phyloP scores from a whole-genome alignment of 2,888 invertebrate species.

The Drosophila maculinotata region DNA sequence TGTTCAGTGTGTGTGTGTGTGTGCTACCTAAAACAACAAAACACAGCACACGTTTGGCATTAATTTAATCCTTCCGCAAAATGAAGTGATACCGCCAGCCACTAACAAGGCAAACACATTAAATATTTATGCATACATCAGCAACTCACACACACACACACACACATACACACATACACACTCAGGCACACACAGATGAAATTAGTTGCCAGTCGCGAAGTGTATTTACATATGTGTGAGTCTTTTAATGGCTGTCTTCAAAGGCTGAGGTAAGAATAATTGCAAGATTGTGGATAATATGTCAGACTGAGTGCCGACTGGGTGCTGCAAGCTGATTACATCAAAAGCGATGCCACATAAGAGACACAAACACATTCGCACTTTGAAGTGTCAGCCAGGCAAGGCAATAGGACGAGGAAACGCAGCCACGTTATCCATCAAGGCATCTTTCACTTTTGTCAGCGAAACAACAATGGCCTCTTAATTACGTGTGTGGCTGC shows the following conservation, averaged over 20 bases:
- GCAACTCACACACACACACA: slow-evolving; percentile 35
- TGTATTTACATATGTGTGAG: slow-evolving; percentile 49
- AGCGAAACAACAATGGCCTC: slow-evolving; percentile 84
- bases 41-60: slow-evolving; percentile 75
- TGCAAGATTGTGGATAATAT: slow-evolving; percentile 81
- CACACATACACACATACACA: slow-evolving; percentile 37
- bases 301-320: slow-evolving; percentile 62
- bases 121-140: slow-evolving; percentile 68
- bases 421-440: slow-evolving; percentile 79
- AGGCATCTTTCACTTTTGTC: slow-evolving; percentile 84
- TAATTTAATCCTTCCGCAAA: slow-evolving; percentile 83
- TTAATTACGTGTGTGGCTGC: slow-evolving; percentile 79
- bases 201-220: slow-evolving; percentile 50
- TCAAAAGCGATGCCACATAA: slow-evolving; percentile 52
- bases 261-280: slow-evolving; percentile 82
- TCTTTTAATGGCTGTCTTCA: slow-evolving; percentile 75
- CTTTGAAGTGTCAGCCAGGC: slow-evolving; percentile 84
- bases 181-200: slow-evolving; percentile 37
- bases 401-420: slow-evolving; percentile 64
- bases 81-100: slow-evolving; percentile 83
- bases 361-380: slow-evolving; percentile 43
- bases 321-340: slow-evolving; percentile 57
- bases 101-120: slow-evolving; percentile 82
- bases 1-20: slow-evolving; percentile 27
- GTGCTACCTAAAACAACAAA: slow-evolving; percentile 61